These are phyloP conservation scores for Apteryx owenii DNA, from an alignment of 2,113 vertebrate genomes.

Conservation along the genomic window DNA sequence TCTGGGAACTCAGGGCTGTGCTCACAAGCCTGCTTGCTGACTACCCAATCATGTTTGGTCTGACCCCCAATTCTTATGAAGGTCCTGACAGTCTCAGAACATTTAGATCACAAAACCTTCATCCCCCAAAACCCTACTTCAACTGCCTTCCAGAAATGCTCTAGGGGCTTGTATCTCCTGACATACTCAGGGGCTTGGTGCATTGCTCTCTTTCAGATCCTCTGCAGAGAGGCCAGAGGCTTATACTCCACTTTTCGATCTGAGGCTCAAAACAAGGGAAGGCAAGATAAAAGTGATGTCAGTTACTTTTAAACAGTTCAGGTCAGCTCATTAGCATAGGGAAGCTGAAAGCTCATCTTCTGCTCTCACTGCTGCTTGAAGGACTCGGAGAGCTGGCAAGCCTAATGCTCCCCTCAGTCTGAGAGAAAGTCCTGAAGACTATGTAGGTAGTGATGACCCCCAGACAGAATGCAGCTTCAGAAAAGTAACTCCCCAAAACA, in stretches of 20 bases:
- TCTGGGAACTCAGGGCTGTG: background rate
- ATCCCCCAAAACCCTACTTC: background rate
- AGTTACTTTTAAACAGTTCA: background rate
- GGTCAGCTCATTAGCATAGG: background rate
- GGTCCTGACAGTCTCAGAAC: background rate
- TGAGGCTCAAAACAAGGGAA: background rate
- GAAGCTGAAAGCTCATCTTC: background rate
- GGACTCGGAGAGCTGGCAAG: background rate
- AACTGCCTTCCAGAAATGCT: background rate
- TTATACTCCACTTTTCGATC: background rate
- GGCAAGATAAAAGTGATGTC: background rate
- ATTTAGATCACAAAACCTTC: background rate
- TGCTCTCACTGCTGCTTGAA: background rate
- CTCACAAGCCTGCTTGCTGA: background rate
- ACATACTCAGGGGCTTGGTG: background rate
- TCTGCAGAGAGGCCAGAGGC: background rate
- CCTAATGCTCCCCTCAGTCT: background rate
- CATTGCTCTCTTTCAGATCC: background rate
- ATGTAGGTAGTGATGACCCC: background rate
- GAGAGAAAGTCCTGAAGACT: background rate
- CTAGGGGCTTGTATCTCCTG: background rate
- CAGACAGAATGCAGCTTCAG: background rate
- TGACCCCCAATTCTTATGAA: background rate
- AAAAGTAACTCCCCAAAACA: background rate
- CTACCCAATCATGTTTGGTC: background rate